A percentile compares a stretch with the other conserved stretches of the same genome.
Evolutionary conservation across 2,113 vertebrate genomes (phyloP).

Genomic region (Epinephelus fuscoguttatus): DNA sequence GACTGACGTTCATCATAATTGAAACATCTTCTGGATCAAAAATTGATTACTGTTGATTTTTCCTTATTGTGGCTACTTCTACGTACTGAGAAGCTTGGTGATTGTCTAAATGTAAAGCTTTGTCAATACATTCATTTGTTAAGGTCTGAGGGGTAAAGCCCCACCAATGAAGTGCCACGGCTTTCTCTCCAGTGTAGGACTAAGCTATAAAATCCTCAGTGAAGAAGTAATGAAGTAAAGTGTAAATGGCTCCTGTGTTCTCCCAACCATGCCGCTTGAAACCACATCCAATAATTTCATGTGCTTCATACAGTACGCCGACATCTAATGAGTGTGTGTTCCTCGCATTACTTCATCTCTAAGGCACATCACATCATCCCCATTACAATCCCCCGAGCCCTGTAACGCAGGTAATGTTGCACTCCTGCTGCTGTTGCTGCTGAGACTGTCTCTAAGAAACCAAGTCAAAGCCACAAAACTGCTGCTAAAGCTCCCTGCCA

Average conservation of each 20-base stretch:
- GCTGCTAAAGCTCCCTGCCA: not conserved
- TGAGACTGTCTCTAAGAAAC: conserved; percentile 52
- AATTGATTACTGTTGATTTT: not conserved
- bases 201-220: not conserved
- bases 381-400: conserved; percentile 49
- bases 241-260: conserved; percentile 25
- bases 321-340: conserved; percentile 22
- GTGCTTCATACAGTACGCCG: not conserved
- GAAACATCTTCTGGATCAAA: not conserved
- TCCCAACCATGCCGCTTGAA: conserved; percentile 12
- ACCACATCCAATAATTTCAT: not conserved
- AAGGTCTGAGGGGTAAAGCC: not conserved
- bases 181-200: not conserved
- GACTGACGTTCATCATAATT: conserved; percentile 16
- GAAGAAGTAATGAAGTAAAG: not conserved
- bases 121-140: not conserved
- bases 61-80: not conserved
- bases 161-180: not conserved
- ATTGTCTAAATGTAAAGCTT: conserved; percentile 5
- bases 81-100: not conserved
- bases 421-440: conserved; percentile 38
- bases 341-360: conserved; percentile 38
- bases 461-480: conserved; percentile 15
- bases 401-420: conserved; percentile 49
- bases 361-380: conserved; percentile 44